phyloP scores from a whole-genome alignment of 2,888 invertebrate genomes.

The Zelleria hepariella region DNA sequence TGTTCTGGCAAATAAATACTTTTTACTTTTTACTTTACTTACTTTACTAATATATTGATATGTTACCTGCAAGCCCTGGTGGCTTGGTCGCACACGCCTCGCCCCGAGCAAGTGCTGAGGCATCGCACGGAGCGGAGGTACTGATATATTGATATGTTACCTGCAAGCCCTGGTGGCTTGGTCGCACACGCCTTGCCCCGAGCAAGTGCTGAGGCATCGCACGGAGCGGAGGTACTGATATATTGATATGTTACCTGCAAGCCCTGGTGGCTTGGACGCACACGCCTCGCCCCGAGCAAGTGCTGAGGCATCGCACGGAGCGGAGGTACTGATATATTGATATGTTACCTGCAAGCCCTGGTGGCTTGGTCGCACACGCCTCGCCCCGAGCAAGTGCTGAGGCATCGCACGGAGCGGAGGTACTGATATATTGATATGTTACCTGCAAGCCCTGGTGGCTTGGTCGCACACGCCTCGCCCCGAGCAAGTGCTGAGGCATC shows the following conservation, averaged over 20 bases:
- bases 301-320: conserved; percentile 90
- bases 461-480: conserved; percentile 92
- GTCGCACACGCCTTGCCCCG: conserved; percentile 92
- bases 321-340: no score
- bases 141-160: no score
- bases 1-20: no score
- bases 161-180: conserved; percentile 85
- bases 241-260: no score
- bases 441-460: conserved; percentile 84
- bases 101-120: no score
- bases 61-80: conserved; percentile 86
- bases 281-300: conserved; percentile 92
- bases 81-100: no score
- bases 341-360: conserved; percentile 85
- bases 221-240: conserved; percentile 88
- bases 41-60: no score
- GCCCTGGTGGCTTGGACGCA: conserved; percentile 87
- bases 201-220: conserved; percentile 93
- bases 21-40: no score
- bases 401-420: conserved; percentile 90
- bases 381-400: conserved; percentile 93
- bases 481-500: conserved; percentile 95
- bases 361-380: conserved; percentile 89
- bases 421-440: no score
- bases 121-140: no score